phyloP scores from a whole-genome alignment of 2,113 vertebrate genomes.

The Zootoca vivipara region DNA sequence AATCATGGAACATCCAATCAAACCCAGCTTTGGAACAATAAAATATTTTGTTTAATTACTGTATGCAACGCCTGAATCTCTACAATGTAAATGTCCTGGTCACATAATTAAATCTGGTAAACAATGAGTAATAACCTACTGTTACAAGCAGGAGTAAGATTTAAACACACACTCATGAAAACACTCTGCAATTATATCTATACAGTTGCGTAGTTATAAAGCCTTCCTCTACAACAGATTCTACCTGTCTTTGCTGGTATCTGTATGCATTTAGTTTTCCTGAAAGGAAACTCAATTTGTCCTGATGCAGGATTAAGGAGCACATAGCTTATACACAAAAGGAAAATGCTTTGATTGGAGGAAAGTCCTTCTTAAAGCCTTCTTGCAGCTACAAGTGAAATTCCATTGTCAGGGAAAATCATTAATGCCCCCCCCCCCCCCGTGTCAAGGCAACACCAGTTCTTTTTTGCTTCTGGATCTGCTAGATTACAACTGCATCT shows the following conservation, averaged over 20 bases:
- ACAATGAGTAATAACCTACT: neutral
- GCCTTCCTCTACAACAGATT: constrained; percentile 32
- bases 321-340: constrained; percentile 41
- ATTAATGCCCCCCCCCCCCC: constrained; percentile 36
- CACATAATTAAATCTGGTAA: neutral
- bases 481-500: constrained; percentile 59
- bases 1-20: neutral
- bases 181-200: constrained; percentile 13
- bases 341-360: constrained; percentile 41
- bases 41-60: neutral
- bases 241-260: constrained; percentile 36
- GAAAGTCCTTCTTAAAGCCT: constrained; percentile 27
- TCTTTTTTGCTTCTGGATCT: constrained; percentile 45
- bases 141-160: neutral
- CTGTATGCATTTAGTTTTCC: neutral
- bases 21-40: accelerated
- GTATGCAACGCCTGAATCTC: neutral
- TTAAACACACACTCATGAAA: constrained; percentile 30
- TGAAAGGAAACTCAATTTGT: constrained; percentile 23
- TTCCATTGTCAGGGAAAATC: constrained; percentile 65
- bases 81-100: neutral
- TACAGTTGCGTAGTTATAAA: constrained; percentile 34
- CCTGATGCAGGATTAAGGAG: constrained; percentile 55
- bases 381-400: constrained; percentile 58
- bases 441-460: constrained; percentile 56